These are phyloP conservation scores for Eunapius fragilis DNA, from an alignment of 37 sponge, comb jelly and placozoan genomes.

Conservation along the genomic window DNA sequence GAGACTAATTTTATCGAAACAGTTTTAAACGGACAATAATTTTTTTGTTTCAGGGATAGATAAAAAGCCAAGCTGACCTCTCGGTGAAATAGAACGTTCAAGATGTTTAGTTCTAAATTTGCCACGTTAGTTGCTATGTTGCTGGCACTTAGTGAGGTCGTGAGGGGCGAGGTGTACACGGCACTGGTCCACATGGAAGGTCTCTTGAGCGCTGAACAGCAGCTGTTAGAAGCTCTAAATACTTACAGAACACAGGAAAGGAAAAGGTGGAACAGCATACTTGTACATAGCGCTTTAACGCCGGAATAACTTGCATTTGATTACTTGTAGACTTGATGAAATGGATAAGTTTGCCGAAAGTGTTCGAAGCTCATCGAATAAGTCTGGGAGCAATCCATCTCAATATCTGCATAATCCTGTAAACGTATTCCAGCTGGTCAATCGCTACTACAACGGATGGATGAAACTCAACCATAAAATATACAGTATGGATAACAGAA, in stretches of 20 bases:
- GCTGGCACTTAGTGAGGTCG: neutral
- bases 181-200: conserved; percentile 88
- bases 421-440: conserved; percentile 76
- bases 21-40: no score
- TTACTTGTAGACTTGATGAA: conserved; percentile 18
- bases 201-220: conserved; percentile 46
- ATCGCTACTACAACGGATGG: conserved; percentile 72
- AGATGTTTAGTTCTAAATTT: no score
- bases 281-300: no score
- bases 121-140: neutral
- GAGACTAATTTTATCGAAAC: no score
- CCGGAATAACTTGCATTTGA: no score
- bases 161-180: conserved; percentile 68
- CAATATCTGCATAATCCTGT: conserved; percentile 76
- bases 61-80: no score
- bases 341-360: conserved; percentile 44
- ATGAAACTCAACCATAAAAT: conserved; percentile 54
- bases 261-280: conserved; percentile 22
- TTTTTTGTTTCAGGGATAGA: no score
- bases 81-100: no score
- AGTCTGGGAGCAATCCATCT: conserved; percentile 10
- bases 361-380: conserved; percentile 1
- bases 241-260: conserved; percentile 56
- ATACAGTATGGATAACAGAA: conserved; percentile 81
- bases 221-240: conserved; percentile 51